Evolutionary conservation across 2,113 vertebrate genomes (phyloP), one percentile per base, ranked within the genome.

Genomic region (Rousettus leschenaultii): DNA sequence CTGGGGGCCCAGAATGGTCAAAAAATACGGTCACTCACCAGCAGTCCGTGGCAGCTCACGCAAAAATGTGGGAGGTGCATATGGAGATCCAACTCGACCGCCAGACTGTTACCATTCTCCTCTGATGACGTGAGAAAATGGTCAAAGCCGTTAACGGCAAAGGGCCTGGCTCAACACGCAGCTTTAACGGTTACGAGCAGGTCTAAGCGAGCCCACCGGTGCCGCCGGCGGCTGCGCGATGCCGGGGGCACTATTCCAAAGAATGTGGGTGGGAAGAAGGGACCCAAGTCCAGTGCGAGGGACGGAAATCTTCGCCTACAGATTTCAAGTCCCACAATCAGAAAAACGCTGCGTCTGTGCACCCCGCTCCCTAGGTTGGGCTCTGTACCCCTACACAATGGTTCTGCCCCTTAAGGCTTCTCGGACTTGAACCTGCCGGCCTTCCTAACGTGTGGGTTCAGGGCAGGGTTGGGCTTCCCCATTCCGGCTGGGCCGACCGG

Each of bases 31-130:
- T 30, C n/a, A 24, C 14, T 40, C 53, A n/a, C 33, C 80, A 63
- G 35, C 28, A 43, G 1, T 43, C 28, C 3, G 0, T 0, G 28
- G 63, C n/a, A 14, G 48, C 38, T 51, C 77, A 57, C 1, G 10
- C 53, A 30, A 68, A 30, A 68, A 75, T 38, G 5, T 21, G 19
- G 21, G 35, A 48, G 22, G 7, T 3, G 35, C 24, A 61, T 33
- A 30, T 55, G 28, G 74, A 80, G 71, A 38, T 33, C 82, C 0
- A 4, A 8, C 26, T 40, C 21, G 24, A 18, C 40, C 24, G 7
- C 15, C 53, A 9, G 30, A 2, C 7, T n/a, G 11, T 77, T 38
- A 51, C 40, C 66, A 51, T 33, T 63, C 43, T 63, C 75, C 53
- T 90, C 59, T 35, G n/a, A 77, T 18, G 45, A 57, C 0, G 3